Percentiles rank a stretch among this genome's conserved stretches.
Evolutionary conservation across 2,797 vertebrate species (phyloP).

Genomic region (Percopsis omiscomaycus): DNA sequence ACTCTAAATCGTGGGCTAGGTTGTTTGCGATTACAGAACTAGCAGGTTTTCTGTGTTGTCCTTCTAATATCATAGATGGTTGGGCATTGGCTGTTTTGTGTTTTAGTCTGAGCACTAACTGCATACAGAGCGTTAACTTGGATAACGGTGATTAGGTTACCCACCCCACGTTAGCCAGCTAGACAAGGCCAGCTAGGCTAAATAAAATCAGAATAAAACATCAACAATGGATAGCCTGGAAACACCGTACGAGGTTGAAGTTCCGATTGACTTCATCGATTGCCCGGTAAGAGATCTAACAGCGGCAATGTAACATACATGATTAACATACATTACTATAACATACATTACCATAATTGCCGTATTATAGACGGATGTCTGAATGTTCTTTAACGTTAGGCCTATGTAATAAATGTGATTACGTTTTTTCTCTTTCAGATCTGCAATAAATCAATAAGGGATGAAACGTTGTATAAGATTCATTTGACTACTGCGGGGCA

Average conservation of each 20-base stretch:
- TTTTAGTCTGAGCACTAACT: too few relatives aligned
- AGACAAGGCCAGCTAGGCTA: neutral
- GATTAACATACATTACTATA: neutral
- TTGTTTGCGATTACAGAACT: too few relatives aligned
- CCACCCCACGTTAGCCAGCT: too few relatives aligned
- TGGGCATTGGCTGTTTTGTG: too few relatives aligned
- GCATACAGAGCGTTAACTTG: too few relatives aligned
- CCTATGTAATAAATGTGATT: neutral
- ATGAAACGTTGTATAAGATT: slow-evolving; percentile 77
- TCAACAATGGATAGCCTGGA: slow-evolving; percentile 65
- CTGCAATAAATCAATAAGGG: slow-evolving; percentile 76
- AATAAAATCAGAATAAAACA: neutral
- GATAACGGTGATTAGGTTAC: too few relatives aligned
- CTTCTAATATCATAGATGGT: too few relatives aligned
- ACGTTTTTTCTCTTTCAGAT: slow-evolving; percentile 55
- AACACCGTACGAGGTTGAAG: slow-evolving; percentile 74
- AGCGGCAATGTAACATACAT: neutral
- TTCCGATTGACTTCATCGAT: slow-evolving; percentile 56
- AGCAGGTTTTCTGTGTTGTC: too few relatives aligned
- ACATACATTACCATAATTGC: too few relatives aligned
- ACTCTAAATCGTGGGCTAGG: too few relatives aligned
- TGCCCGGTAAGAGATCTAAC: slow-evolving; percentile 62
- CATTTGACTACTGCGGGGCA: slow-evolving; percentile 77
- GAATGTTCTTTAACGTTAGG: neutral
- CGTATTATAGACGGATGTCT: too few relatives aligned